These are phyloP conservation scores for Dasyornis broadbenti DNA, from an alignment of 2,113 vertebrate species.

Conservation along the genomic window DNA sequence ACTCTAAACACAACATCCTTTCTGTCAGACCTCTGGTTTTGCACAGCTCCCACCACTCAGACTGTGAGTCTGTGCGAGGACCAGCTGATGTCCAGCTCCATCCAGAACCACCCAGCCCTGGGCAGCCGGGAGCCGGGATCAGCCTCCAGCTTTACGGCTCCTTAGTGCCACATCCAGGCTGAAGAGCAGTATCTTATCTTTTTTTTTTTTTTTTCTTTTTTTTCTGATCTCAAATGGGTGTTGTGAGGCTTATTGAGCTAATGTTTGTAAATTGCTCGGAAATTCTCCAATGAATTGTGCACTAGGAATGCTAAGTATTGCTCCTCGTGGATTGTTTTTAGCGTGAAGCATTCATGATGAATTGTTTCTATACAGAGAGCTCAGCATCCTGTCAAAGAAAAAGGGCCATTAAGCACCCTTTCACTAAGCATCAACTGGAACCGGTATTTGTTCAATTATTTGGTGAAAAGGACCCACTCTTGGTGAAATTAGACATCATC, in stretches of 20 bases:
- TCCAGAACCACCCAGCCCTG: rapidly evolving
- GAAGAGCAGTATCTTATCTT: background rate
- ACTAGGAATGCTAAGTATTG: constrained; percentile 41
- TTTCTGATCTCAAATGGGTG: background rate
- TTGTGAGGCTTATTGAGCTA: constrained; percentile 54
- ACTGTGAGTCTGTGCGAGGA: background rate
- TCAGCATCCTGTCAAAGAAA: constrained; percentile 6
- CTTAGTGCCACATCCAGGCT: background rate
- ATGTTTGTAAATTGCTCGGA: constrained; percentile 55
- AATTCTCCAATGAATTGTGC: constrained; percentile 50
- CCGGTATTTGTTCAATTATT: background rate
- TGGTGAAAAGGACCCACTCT: background rate
- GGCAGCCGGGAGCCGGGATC: background rate
- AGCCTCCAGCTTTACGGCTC: background rate
- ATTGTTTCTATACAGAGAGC: constrained; percentile 29
- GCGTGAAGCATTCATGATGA: constrained; percentile 11
- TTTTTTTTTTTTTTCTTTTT: background rate
- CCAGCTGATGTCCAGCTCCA: background rate
- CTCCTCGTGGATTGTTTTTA: constrained; percentile 29
- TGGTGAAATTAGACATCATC: background rate
- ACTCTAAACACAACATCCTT: background rate
- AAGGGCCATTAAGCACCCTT: constrained; percentile 11
- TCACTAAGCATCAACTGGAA: background rate
- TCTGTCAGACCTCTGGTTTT: background rate
- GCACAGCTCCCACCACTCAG: background rate